phyloP scores from a whole-genome alignment of 2,797 vertebrate genomes.

The Peromyscus nudipes region DNA sequence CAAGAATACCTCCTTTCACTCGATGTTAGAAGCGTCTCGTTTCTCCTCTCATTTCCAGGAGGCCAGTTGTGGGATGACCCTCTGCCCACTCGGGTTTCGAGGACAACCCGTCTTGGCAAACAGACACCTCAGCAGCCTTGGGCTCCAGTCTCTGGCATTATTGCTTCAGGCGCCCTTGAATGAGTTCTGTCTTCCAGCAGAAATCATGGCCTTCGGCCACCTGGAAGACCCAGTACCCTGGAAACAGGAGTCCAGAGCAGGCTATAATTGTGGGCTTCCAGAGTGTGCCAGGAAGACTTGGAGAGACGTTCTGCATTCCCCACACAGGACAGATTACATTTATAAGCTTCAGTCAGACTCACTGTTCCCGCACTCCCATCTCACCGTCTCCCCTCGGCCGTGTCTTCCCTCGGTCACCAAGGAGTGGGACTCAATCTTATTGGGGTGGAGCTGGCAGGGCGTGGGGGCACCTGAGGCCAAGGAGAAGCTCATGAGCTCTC shows the following conservation, averaged over 20 bases:
- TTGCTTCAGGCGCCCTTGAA: constrained; percentile 30
- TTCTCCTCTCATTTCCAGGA: not conserved
- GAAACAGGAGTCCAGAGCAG: constrained; percentile 46
- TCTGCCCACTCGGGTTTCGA: not conserved
- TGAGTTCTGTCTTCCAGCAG: constrained; percentile 67
- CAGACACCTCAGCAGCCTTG: not conserved
- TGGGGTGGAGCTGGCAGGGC: not conserved
- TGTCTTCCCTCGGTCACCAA: not conserved
- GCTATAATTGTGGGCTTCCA: not conserved
- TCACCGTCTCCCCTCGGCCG: fast-evolving
- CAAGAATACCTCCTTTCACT: not conserved
- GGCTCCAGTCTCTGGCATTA: not conserved
- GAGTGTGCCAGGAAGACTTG: not conserved
- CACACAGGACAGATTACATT: not conserved
- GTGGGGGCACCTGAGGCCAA: not conserved
- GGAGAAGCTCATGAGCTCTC: not conserved
- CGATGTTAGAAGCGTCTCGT: not conserved
- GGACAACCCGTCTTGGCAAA: constrained; percentile 12
- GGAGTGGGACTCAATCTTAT: not conserved
- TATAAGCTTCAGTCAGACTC: not conserved
- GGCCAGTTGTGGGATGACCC: constrained; percentile 46
- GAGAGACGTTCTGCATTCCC: not conserved
- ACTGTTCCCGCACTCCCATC: not conserved
- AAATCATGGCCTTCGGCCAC: constrained; percentile 63
- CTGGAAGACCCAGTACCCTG: not conserved